Conservation (phyloP, 1,140 invertebrate species). For the Macrosteles quadrilineatus region DNA sequence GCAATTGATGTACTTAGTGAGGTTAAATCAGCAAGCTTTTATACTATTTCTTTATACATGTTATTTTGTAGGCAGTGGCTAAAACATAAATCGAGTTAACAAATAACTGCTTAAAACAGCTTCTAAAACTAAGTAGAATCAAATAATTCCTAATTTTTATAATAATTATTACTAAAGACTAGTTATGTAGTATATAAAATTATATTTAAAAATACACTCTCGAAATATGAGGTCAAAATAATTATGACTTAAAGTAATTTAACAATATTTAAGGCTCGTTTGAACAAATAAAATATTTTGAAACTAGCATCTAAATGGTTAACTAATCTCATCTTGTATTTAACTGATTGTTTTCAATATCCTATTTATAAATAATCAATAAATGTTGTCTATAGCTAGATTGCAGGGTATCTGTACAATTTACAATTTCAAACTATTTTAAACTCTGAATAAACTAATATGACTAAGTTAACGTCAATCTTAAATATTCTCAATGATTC, state of each 20-base stretch:
- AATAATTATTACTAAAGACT: conserved; percentile 22
- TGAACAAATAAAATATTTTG: not conserved
- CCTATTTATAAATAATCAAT: not conserved
- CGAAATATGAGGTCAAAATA: not conserved
- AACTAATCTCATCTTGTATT: not conserved
- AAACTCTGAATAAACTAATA: conserved; percentile 26
- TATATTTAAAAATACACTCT: not conserved
- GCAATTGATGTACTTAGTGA: conserved; percentile 17
- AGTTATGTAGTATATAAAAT: conserved; percentile 22
- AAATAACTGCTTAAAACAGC: conserved; percentile 5
- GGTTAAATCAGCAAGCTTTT: conserved; percentile 24
- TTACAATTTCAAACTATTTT: conserved; percentile 5
- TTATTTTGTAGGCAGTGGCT: conserved; percentile 21
- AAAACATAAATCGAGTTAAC: conserved; percentile 7
- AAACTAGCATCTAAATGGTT: conserved; percentile 6
- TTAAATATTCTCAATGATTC: conserved; percentile 25
- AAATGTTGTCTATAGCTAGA: conserved; percentile 1
- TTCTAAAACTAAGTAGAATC: conserved; percentile 1
- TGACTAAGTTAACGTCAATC: conserved; percentile 7
- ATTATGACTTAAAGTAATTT: conserved; percentile 11
- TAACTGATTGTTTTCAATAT: not conserved
- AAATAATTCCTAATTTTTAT: conserved; percentile 11
- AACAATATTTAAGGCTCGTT: not conserved
- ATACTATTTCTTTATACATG: conserved; percentile 3
- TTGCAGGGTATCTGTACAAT: conserved; percentile 4